phyloP scores from a whole-genome alignment of 2,113 vertebrate genomes.

The Odocoileus hemionus region DNA sequence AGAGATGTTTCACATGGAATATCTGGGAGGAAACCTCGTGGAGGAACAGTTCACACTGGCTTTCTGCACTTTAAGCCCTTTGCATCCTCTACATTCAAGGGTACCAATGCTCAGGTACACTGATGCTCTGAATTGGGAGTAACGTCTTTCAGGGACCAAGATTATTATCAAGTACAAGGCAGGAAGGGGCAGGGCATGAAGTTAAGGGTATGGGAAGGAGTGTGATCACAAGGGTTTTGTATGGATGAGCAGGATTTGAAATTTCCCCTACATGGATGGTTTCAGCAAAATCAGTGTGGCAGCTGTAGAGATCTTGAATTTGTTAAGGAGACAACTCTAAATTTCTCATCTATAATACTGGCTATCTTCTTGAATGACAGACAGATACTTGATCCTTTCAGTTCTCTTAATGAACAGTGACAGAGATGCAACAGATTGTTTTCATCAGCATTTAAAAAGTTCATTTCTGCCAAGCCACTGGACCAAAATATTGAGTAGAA shows the following conservation, averaged over 20 bases:
- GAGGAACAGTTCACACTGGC: background rate
- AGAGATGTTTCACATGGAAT: accelerated
- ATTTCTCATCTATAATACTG: background rate
- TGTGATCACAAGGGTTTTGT: background rate
- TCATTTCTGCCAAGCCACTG: conserved; percentile 45
- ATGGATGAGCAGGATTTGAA: background rate
- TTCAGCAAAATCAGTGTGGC: background rate
- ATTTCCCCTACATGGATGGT: background rate
- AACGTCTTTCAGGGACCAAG: background rate
- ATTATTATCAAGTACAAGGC: background rate
- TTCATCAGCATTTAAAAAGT: conserved; percentile 48
- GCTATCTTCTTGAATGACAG: background rate
- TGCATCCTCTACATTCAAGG: accelerated
- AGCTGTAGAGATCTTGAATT: background rate
- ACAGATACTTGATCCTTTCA: background rate
- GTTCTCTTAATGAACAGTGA: conserved; percentile 35
- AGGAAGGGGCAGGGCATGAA: background rate
- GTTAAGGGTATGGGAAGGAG: background rate
- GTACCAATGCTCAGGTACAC: accelerated
- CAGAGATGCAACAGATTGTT: conserved; percentile 56
- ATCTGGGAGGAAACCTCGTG: background rate
- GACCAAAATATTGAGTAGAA: conserved; percentile 41
- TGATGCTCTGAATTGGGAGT: background rate
- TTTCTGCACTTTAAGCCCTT: background rate
- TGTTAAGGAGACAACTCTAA: background rate